Percentiles rank a stretch among this genome's conserved stretches.
Conservation (phyloP, 2,113 vertebrate genomes). For the Brachypteracias leptosomus region DNA sequence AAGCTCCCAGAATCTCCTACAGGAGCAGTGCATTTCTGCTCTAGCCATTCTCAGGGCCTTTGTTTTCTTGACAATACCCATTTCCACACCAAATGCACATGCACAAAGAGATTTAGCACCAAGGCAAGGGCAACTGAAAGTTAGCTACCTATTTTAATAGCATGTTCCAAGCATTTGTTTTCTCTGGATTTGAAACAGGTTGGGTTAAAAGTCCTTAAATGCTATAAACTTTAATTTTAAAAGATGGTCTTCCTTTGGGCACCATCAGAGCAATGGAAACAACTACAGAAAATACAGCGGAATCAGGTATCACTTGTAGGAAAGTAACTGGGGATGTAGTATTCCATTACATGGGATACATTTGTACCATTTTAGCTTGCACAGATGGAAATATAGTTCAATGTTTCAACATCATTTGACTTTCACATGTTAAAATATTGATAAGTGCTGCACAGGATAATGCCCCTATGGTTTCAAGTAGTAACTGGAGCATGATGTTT, state of each 20-base stretch:
- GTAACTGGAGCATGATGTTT: constrained; percentile 84
- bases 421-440: constrained; percentile 92
- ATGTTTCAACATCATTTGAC: constrained; percentile 93
- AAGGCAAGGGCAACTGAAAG: not conserved
- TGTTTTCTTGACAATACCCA: not conserved
- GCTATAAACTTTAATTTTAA: constrained; percentile 70
- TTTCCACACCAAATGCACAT: not conserved
- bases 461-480: constrained; percentile 77
- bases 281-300: constrained; percentile 60
- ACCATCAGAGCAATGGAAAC: constrained; percentile 67
- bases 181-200: constrained; percentile 65
- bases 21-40: not conserved
- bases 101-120: not conserved
- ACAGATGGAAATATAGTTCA: constrained; percentile 91
- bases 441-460: constrained; percentile 81
- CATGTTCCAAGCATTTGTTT: not conserved
- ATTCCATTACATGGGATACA: constrained; percentile 82
- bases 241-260: constrained; percentile 68
- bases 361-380: constrained; percentile 83
- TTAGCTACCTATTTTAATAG: constrained; percentile 22
- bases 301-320: constrained; percentile 82
- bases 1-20: not conserved
- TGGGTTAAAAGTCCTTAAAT: constrained; percentile 40
- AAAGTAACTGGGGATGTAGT: constrained; percentile 81
- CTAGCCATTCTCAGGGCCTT: not conserved